Percentiles rank a stretch among this genome's conserved stretches.
Evolutionary conservation across 2,113 vertebrate genomes (phyloP).

Genomic region (Azemiops feae): DNA sequence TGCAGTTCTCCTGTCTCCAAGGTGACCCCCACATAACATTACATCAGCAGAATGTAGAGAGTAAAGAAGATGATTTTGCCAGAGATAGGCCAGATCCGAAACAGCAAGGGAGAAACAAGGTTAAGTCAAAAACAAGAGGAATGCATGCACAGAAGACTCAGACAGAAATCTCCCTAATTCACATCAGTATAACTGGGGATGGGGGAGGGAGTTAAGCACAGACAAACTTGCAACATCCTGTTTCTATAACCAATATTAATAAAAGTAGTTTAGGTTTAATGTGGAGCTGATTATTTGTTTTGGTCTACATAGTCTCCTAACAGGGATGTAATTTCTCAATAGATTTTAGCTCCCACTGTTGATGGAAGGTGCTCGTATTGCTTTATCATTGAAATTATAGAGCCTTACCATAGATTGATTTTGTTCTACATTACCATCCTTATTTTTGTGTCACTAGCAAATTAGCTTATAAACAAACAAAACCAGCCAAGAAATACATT

Average conservation of each 20-base stretch:
- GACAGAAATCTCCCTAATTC: background rate
- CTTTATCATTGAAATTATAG: background rate
- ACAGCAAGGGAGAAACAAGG: background rate
- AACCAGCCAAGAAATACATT: background rate
- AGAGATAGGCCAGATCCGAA: background rate
- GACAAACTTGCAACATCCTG: background rate
- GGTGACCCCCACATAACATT: background rate
- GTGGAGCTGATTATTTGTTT: background rate
- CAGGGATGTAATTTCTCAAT: background rate
- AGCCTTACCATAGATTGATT: constrained; percentile 1
- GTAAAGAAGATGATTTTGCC: background rate
- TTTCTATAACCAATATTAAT: background rate
- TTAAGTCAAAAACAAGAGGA: background rate
- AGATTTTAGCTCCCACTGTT: background rate
- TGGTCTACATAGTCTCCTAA: background rate
- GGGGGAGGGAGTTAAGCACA: background rate
- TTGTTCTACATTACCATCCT: background rate
- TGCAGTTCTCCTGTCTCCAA: background rate
- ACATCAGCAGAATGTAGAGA: background rate
- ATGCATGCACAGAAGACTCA: background rate
- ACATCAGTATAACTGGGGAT: background rate
- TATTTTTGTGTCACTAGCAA: constrained; percentile 20
- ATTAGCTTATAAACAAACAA: background rate
- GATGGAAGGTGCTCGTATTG: background rate
- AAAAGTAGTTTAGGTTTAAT: background rate